Percentiles rank a stretch among this genome's conserved stretches.
Evolutionary conservation across 2,797 vertebrate genomes (phyloP).

Genomic region (Crotalus adamanteus): DNA sequence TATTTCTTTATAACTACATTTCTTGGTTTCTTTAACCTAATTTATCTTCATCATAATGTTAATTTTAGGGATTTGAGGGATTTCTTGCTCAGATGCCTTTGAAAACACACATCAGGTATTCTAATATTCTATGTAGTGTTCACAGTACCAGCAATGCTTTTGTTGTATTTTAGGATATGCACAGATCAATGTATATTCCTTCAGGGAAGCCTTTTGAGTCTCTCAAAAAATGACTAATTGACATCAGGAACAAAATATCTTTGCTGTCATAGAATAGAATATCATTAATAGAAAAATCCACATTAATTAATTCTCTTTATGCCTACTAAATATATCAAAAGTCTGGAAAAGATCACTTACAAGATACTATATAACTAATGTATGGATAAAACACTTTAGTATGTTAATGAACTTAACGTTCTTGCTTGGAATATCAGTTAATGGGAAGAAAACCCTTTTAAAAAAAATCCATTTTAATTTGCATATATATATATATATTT

Average conservation of each 20-base stretch:
- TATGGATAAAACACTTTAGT: conserved; percentile 37
- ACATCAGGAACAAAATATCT: conserved; percentile 64
- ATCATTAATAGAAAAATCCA: conserved; percentile 58
- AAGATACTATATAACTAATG: conserved; percentile 27
- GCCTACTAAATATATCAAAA: conserved; percentile 58
- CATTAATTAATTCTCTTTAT: conserved; percentile 65
- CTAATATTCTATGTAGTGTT: conserved; percentile 46
- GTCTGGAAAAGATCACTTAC: conserved; percentile 47
- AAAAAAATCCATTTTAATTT: not conserved
- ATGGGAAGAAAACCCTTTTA: conserved; percentile 33
- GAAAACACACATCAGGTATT: conserved; percentile 51
- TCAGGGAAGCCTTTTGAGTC: conserved; percentile 66
- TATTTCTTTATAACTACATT: conserved; percentile 41
- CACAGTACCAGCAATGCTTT: conserved; percentile 61
- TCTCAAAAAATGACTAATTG: conserved; percentile 65
- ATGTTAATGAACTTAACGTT: conserved; percentile 33
- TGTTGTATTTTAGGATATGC: conserved; percentile 65
- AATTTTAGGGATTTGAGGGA: conserved; percentile 37
- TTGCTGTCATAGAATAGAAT: conserved; percentile 50
- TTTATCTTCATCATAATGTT: conserved; percentile 32
- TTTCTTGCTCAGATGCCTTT: conserved; percentile 54
- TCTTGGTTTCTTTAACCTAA: conserved; percentile 35
- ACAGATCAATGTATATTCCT: conserved; percentile 70
- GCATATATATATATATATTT: not conserved
- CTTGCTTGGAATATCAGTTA: conserved; percentile 33